Conservation (phyloP, 1,140 invertebrate genomes). For the Drosophila sulfurigaster region DNA sequence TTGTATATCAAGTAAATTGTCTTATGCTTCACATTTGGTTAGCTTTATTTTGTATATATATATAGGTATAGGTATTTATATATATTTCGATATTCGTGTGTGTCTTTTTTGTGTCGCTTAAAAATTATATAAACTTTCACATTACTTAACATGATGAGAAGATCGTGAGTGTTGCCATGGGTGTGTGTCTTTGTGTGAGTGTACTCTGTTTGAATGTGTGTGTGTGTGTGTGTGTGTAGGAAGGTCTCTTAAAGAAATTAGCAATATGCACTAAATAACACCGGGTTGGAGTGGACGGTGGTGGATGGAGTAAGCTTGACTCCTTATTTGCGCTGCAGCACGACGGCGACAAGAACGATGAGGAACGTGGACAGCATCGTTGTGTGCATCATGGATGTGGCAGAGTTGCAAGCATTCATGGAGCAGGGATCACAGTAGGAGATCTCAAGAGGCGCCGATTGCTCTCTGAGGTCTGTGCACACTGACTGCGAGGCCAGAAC, state of each 20-base stretch:
- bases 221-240: background rate
- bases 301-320: background rate
- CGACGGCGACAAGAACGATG: constrained; percentile 57
- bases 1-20: constrained; percentile 40
- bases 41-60: constrained; percentile 46
- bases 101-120: constrained; percentile 47
- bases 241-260: constrained; percentile 49
- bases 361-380: constrained; percentile 57
- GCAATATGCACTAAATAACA: constrained; percentile 70
- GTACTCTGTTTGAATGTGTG: background rate
- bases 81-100: constrained; percentile 54
- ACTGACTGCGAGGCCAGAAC: constrained; percentile 60
- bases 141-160: constrained; percentile 46
- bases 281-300: constrained; percentile 49
- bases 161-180: background rate
- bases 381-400: constrained; percentile 39
- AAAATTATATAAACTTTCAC: constrained; percentile 49
- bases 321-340: constrained; percentile 58
- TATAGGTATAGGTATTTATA: constrained; percentile 40
- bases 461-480: constrained; percentile 44
- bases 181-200: constrained; percentile 15
- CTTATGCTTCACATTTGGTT: constrained; percentile 63
- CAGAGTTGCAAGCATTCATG: constrained; percentile 72
- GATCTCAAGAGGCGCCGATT: constrained; percentile 41
- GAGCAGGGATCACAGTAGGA: constrained; percentile 67